Evolutionary conservation across 2,113 vertebrate species (phyloP).

Genomic region (Macroglossus sobrinus): DNA sequence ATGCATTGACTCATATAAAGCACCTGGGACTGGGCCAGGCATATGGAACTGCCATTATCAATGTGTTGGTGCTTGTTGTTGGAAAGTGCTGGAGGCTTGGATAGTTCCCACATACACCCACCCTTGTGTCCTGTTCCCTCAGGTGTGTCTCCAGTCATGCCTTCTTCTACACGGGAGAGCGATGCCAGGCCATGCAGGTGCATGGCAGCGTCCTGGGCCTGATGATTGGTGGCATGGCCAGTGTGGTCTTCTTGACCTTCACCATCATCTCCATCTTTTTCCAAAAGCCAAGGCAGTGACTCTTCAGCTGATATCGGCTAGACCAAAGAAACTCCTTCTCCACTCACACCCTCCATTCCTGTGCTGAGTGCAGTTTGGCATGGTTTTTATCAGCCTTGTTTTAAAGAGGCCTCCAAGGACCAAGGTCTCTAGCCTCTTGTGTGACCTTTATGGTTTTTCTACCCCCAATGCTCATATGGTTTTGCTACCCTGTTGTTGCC

Average conservation of each 20-base stretch:
- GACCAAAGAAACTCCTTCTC: neutral
- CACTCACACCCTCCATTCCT: neutral
- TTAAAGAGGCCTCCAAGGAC: neutral
- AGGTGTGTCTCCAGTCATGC: constrained; percentile 80
- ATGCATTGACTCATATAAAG: neutral
- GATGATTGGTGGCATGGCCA: constrained; percentile 69
- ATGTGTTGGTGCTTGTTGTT: neutral
- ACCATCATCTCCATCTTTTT: constrained; percentile 64
- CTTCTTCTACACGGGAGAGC: constrained; percentile 81
- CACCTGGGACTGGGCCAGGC: neutral
- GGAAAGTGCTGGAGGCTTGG: accelerated
- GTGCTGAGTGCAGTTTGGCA: accelerated
- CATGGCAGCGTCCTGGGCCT: constrained; percentile 76
- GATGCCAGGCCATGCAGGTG: constrained; percentile 79
- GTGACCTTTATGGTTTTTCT: neutral
- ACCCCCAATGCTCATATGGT: accelerated
- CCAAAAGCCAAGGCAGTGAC: constrained; percentile 41
- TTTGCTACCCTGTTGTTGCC: neutral
- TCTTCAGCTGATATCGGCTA: accelerated
- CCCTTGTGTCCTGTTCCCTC: constrained; percentile 14
- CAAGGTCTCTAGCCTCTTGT: too few species aligned
- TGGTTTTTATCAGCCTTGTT: neutral
- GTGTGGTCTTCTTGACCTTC: constrained; percentile 70
- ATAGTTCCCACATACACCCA: neutral
- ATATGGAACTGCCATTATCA: accelerated